Conservation (phyloP, 2,113 vertebrate genomes). For the Pelecanoides urinatrix region DNA sequence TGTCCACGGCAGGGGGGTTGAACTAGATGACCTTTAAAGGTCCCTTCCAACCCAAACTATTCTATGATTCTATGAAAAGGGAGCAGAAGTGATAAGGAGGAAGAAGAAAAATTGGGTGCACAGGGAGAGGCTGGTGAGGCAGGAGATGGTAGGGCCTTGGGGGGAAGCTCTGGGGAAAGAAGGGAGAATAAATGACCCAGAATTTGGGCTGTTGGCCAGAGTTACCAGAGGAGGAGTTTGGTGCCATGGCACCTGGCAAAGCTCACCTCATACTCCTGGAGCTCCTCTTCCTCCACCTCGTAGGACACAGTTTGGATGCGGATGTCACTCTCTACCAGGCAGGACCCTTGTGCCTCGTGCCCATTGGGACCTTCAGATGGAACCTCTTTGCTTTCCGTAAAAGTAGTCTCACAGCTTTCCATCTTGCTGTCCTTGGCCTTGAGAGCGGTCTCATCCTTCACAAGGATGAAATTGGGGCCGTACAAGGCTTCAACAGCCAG, state of each 20-base stretch:
- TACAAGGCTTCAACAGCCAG: conserved; percentile 90
- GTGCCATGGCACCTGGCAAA: neutral
- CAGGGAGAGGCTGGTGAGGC: neutral
- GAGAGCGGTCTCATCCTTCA: conserved; percentile 83
- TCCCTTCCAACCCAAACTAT: too few relatives aligned
- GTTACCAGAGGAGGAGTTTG: neutral
- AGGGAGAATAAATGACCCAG: neutral
- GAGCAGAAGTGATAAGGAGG: neutral
- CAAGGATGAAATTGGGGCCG: conserved; percentile 84
- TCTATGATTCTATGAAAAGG: neutral
- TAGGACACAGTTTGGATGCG: conserved; percentile 95
- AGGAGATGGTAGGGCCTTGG: neutral
- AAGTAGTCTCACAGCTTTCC: conserved; percentile 93
- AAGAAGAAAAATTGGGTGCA: neutral
- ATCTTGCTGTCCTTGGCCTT: conserved; percentile 88
- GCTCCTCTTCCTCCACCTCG: conserved; percentile 92
- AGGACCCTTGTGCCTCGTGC: conserved; percentile 72
- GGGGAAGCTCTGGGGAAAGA: neutral
- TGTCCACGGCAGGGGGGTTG: too few relatives aligned
- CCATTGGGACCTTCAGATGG: conserved; percentile 64
- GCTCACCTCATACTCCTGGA: conserved; percentile 88
- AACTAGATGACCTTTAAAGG: too few relatives aligned
- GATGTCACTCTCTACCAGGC: conserved; percentile 77
- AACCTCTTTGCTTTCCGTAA: conserved; percentile 85
- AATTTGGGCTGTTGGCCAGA: neutral